Evolutionary conservation across 2,888 invertebrate genomes (phyloP).

Genomic region (Heliconius sara): DNA sequence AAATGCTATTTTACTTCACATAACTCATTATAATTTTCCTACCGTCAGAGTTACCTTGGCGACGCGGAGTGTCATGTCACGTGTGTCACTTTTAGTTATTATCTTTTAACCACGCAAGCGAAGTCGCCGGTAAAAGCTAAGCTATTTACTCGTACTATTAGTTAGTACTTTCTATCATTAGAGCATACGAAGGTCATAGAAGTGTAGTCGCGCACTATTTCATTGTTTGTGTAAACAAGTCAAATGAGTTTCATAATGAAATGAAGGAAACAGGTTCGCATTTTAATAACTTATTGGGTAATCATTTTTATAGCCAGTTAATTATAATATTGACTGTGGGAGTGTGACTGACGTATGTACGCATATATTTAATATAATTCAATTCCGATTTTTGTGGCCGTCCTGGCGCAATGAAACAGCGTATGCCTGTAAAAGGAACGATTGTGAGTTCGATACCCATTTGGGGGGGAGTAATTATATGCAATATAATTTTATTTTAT

Average conservation of each 20-base stretch:
- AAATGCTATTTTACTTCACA: too few species aligned
- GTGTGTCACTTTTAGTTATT: too few species aligned
- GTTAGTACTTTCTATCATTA: constrained; percentile 13
- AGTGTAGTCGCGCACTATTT: constrained; percentile 22
- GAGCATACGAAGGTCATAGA: constrained; percentile 12
- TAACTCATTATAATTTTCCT: too few species aligned
- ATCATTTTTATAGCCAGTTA: background rate
- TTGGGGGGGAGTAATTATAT: too few species aligned
- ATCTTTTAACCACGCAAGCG: background rate
- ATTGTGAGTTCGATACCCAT: background rate
- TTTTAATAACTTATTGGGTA: constrained; percentile 11
- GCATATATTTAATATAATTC: background rate
- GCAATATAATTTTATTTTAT: background rate
- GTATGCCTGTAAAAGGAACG: background rate
- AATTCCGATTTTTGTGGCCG: background rate
- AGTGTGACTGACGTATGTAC: constrained; percentile 7
- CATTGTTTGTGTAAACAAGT: constrained; percentile 22
- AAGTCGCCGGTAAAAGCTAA: background rate
- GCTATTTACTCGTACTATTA: background rate
- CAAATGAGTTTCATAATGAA: constrained; percentile 14
- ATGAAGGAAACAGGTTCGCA: constrained; percentile 7
- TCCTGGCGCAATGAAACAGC: background rate
- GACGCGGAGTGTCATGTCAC: too few species aligned
- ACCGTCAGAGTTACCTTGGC: too few species aligned
- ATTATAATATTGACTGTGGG: constrained; percentile 6